Evolutionary conservation across 2,797 vertebrate species (phyloP), one percentile per base, ranked within the genome.

Genomic region (Triplophysa yarkandensis): DNA sequence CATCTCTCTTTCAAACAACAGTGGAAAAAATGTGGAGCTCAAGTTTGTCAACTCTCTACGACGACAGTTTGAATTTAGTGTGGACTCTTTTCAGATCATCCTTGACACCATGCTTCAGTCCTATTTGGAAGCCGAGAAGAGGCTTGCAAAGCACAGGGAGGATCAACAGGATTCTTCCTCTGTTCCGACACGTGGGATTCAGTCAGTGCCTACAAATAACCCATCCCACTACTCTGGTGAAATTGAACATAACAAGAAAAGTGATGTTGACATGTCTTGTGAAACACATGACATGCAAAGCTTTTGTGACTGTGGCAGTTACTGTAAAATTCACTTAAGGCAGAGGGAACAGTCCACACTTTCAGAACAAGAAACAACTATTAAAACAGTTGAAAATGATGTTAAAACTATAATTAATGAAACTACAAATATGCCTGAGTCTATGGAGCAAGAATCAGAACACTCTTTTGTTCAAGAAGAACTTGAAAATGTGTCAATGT

Each of bases 61-160:
- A 27, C 89, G 97, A 41, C 97, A 99, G 86, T 99, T 99, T 80
- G 96, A 99, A 90, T 99, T 99, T 81, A 98, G 97, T 0, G 96
- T 99, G 0, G 98, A 99, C 87, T 99, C 98, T 64, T 99, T 99
- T 87, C 98, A 99, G 78, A 98, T 99, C 78, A 88, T 96, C 76
- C 89, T 99, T 83, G 95, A 98, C 83, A 90, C 93, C 46, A 91
- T 99, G 61, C 84, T 99, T 13, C 89, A 91, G 3, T 88, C 93
- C 30, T 98, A 98, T 83, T 88, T 89, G 67, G 89, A 92, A 39
- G 81, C 91, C 23, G 93, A 94, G 25, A 83, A 75, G 79, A 87
- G 79, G 27, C 83, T 79, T 70, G 77, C 71, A 4, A 84, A 83
- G 14, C 62, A 43, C 25, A 77, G 83, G 48, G 85, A 84, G 48